A percentile compares a stretch with the other conserved stretches of the same genome.
phyloP scores from a whole-genome alignment of 2,113 vertebrate species.

The Hypanus sabinus region DNA sequence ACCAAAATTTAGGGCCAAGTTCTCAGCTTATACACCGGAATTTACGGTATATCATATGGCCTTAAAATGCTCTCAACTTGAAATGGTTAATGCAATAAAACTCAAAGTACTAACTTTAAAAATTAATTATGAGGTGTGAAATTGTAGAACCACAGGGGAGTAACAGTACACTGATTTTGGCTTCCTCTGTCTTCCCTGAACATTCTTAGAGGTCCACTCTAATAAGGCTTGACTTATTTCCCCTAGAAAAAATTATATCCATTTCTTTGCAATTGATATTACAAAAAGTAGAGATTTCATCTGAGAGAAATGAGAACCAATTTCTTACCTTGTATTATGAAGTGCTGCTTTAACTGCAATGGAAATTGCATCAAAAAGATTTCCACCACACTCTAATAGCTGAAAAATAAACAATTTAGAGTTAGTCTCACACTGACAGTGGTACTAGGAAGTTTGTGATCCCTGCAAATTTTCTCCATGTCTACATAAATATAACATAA shows the following conservation, averaged over 20 bases:
- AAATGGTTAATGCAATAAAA: not conserved
- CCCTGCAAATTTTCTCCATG: no score
- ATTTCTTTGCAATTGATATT: not conserved
- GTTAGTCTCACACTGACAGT: not conserved
- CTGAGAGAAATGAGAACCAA: not conserved
- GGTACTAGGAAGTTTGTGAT: no score
- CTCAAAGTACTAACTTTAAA: not conserved
- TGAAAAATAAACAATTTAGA: conserved; percentile 47
- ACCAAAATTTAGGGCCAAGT: no score
- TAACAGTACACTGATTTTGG: not conserved
- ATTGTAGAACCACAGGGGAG: not conserved
- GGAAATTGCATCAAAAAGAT: conserved; percentile 86
- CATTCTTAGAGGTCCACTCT: not conserved
- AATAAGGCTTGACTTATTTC: not conserved
- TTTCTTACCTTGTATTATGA: conserved; percentile 81
- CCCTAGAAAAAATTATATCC: not conserved
- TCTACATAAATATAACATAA: no score
- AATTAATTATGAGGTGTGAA: not conserved
- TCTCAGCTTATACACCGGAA: no score
- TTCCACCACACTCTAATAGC: conserved; percentile 92
- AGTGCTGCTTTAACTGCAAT: conserved; percentile 95
- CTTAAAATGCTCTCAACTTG: not conserved
- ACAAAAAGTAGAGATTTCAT: not conserved
- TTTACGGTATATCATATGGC: no score
- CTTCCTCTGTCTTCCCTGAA: not conserved